These are phyloP conservation scores for Philhelius pedissequus DNA, from an alignment of 2,888 invertebrate genomes.

Conservation along the genomic window DNA sequence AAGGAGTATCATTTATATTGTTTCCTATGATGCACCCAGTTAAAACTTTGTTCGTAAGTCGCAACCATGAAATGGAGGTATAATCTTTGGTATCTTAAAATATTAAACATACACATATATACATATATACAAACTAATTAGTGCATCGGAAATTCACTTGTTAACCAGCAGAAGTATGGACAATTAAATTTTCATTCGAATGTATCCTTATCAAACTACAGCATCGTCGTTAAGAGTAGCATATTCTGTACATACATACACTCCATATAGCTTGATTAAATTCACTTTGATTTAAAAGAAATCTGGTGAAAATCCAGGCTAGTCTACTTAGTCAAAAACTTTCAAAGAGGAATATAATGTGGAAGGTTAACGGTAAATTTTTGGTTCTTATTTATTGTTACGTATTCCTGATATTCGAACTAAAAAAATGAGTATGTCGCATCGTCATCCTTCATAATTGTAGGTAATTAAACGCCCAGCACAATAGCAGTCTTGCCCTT, in stretches of 20 bases:
- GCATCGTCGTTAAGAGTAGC: not conserved
- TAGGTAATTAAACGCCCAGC: too few relatives aligned
- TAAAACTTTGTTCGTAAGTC: not conserved
- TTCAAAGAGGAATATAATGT: too few relatives aligned
- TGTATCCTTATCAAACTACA: not conserved
- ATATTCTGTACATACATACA: not conserved
- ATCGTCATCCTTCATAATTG: too few relatives aligned
- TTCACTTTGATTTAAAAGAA: not conserved
- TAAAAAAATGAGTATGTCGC: too few relatives aligned
- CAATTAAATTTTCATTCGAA: not conserved
- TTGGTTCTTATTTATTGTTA: too few relatives aligned
- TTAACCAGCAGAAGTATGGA: not conserved
- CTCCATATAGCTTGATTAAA: not conserved
- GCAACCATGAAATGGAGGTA: not conserved
- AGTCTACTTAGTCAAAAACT: too few relatives aligned
- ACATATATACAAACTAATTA: too few relatives aligned
- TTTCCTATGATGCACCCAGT: not conserved
- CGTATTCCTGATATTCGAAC: too few relatives aligned
- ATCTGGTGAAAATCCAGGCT: too few relatives aligned
- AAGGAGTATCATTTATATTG: not conserved
- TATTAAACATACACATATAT: not conserved
- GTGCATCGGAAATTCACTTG: not conserved
- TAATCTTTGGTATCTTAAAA: not conserved
- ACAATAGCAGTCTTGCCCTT: too few relatives aligned
- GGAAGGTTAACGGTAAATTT: too few relatives aligned